Conservation (phyloP, 2,888 invertebrate species). For the Heliothis peltigera region DNA sequence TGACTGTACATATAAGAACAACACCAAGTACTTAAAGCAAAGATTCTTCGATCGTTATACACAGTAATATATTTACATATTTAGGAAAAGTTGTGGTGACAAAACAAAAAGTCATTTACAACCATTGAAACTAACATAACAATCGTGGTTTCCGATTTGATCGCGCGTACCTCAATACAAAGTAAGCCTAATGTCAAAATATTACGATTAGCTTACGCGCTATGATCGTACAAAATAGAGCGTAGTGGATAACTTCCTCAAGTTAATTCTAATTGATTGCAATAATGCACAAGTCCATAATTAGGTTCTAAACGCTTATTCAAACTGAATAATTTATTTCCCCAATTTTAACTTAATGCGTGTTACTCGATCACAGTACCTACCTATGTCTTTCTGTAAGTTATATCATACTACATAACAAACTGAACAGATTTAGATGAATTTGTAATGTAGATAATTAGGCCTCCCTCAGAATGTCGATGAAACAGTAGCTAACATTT, state of each 20-base stretch:
- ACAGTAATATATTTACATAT: no score
- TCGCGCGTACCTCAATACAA: neutral
- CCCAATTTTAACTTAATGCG: no score
- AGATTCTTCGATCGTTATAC: no score
- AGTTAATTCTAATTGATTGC: slow-evolving; percentile 22
- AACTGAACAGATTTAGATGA: no score
- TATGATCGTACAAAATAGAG: slow-evolving; percentile 45
- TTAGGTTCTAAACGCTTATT: slow-evolving; percentile 24
- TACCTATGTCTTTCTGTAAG: no score
- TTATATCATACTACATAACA: no score
- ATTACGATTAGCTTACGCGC: slow-evolving; percentile 20
- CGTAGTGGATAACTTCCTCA: slow-evolving; percentile 43
- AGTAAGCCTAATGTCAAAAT: slow-evolving; percentile 43
- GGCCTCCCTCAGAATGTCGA: no score
- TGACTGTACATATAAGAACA: no score
- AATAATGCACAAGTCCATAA: slow-evolving; percentile 18
- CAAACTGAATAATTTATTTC: slow-evolving; percentile 14
- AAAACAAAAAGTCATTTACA: neutral
- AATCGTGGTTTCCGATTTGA: neutral
- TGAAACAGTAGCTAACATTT: no score
- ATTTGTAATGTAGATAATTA: no score
- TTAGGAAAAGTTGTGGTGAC: neutral
- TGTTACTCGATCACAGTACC: no score
- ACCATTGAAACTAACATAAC: neutral
- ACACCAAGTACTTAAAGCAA: no score